Evolutionary conservation across 2,113 vertebrate genomes (phyloP), one percentile per base, ranked within the genome.

Genomic region (Tetrao urogallus): DNA sequence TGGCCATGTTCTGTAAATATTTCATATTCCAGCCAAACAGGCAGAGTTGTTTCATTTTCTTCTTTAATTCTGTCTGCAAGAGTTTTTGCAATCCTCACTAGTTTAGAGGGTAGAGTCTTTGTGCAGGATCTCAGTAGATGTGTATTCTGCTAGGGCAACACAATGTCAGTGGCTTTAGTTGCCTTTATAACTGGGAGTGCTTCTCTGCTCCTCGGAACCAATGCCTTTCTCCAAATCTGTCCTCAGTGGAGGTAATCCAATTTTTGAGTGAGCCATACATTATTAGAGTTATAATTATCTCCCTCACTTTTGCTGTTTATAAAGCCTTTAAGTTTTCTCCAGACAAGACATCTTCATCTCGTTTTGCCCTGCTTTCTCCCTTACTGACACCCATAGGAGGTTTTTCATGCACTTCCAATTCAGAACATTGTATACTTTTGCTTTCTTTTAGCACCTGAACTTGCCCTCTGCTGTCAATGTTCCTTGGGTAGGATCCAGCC

Each of bases 1-100:
- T 82, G 70, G 32, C 32, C 1, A 0, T 71, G 28, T 60, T 74
- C 47, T 2, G 0, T 86, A 34, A 81, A 28, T 56, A 92, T 86
- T 91, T 94, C 24, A 28, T 88, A 27, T 94, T 86, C 47, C 28
- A 47, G 60, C 61, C 83, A 77, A 90, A 71, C 43, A 83, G n/a
- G 50, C 50, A 64, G 40, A 79, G 50, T 54, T 74, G 11, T 34
- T 75, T 74, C 0, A 18, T 57, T 83, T 42, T 42, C 21, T 52
- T 52, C 28, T 27, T 86, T 70, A 7, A 8, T 17, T 79, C 48
- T 80, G 18, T 80, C 45, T 73, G 17, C 36, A 71, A 64, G 63
- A 32, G n/a, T 86, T 95, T 80, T 60, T 90, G 32, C 42, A 13
- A 1, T 40, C 10, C 30, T 77, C 2, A 0, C 18, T 90, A 50